These are phyloP conservation scores for Ormyrus pomaceus DNA, from an alignment of 2,888 invertebrate genomes.

Conservation along the genomic window DNA sequence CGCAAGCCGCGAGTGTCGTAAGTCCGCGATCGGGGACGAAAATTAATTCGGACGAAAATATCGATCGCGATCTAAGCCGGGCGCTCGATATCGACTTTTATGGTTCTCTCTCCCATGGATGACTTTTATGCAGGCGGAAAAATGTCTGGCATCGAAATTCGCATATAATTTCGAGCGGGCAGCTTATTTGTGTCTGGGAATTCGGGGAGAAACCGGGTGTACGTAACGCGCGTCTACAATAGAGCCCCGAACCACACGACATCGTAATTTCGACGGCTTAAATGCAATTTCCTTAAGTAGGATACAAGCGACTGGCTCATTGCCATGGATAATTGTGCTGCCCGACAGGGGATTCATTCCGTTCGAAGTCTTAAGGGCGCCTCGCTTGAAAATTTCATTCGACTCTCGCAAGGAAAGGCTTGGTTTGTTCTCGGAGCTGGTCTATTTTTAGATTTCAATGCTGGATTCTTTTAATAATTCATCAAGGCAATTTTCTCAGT, in stretches of 20 bases:
- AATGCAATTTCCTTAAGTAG: slow-evolving; percentile 36
- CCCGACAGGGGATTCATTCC: slow-evolving; percentile 9
- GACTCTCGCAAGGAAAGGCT: too few species aligned
- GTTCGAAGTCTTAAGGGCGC: background rate
- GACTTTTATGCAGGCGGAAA: background rate
- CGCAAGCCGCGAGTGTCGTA: background rate
- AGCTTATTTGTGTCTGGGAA: background rate
- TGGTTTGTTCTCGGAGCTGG: too few species aligned
- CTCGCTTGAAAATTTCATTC: too few species aligned
- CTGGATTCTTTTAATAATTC: slow-evolving; percentile 20
- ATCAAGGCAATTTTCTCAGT: background rate
- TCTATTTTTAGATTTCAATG: slow-evolving; percentile 1
- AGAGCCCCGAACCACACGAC: slow-evolving; percentile 8
- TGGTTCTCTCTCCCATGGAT: background rate
- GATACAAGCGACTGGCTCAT: slow-evolving; percentile 35
- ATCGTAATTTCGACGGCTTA: slow-evolving; percentile 41
- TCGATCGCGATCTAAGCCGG: too few species aligned
- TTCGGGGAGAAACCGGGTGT: background rate
- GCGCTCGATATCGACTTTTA: slow-evolving; percentile 1
- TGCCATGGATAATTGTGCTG: slow-evolving; percentile 37
- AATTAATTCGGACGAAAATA: slow-evolving; percentile 25
- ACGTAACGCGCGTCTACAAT: slow-evolving; percentile 5
- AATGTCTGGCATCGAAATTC: background rate
- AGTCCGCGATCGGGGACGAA: background rate
- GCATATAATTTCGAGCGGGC: background rate